Evolutionary conservation across 2,113 vertebrate species (phyloP).

Genomic region (Gopherus evgoodei): DNA sequence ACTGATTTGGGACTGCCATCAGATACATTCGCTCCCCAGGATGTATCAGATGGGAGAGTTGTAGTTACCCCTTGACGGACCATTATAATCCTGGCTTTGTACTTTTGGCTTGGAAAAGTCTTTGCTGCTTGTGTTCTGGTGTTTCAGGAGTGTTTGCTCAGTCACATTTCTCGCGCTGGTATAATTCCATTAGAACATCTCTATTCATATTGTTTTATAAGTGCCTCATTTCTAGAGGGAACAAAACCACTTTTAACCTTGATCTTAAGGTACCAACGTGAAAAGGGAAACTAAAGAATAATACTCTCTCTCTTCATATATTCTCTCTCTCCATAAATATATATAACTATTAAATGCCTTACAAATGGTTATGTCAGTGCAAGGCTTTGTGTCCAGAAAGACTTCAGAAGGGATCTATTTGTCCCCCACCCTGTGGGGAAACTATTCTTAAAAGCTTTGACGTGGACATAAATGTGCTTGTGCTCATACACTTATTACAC

Average conservation of each 20-base stretch:
- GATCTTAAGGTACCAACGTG: background rate
- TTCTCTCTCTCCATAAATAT: accelerated
- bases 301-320: accelerated
- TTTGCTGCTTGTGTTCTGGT: background rate
- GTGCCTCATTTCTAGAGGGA: background rate
- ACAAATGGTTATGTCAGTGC: slow-evolving; percentile 45
- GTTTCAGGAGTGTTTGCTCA: background rate
- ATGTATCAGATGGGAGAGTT: background rate
- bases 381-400: slow-evolving; percentile 53
- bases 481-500: slow-evolving; percentile 71
- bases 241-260: background rate
- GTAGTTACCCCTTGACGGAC: background rate
- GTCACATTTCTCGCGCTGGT: background rate
- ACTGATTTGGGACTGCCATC: background rate
- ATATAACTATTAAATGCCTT: slow-evolving; percentile 23
- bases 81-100: background rate
- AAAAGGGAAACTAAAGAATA: background rate
- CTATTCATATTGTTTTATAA: background rate
- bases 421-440: slow-evolving; percentile 64
- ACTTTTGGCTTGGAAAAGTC: background rate
- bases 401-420: slow-evolving; percentile 51
- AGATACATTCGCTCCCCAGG: background rate
- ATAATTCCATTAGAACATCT: background rate
- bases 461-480: slow-evolving; percentile 64
- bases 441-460: slow-evolving; percentile 48